phyloP scores from a whole-genome alignment of 2,888 invertebrate species.

The Erannis defoliaria region DNA sequence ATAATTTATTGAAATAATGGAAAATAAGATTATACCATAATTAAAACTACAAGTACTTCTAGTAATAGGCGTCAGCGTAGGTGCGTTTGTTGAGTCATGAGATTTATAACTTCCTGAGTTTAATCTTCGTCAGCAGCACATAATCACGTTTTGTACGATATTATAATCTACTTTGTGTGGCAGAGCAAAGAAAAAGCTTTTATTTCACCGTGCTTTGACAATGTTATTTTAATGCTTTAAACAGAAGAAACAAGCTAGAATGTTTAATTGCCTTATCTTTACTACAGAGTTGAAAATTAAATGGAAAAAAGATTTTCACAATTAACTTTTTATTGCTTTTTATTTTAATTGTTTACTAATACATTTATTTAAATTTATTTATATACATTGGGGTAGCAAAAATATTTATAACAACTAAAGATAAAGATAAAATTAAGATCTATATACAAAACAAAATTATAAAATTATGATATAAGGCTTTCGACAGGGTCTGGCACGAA shows the following conservation, averaged over 20 bases:
- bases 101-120: constrained; percentile 12
- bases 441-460: no score
- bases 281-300: no score
- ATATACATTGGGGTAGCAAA: no score
- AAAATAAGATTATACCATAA: neutral
- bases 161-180: constrained; percentile 4
- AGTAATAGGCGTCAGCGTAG: constrained; percentile 3
- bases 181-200: constrained; percentile 3
- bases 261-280: neutral
- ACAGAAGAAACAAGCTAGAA: neutral
- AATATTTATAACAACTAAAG: no score
- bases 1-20: neutral
- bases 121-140: constrained; percentile 7
- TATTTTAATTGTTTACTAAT: no score
- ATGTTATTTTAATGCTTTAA: neutral
- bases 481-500: no score
- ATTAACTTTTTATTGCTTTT: no score
- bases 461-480: no score
- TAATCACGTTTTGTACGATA: constrained; percentile 3
- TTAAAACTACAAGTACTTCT: neutral
- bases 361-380: no score
- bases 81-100: constrained; percentile 3
- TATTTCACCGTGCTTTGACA: constrained; percentile 3
- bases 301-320: no score
- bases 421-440: no score